Evolutionary conservation across 2,888 invertebrate species (phyloP), one percentile per base, ranked within the genome.

Genomic region (Diplazon laetatorius): DNA sequence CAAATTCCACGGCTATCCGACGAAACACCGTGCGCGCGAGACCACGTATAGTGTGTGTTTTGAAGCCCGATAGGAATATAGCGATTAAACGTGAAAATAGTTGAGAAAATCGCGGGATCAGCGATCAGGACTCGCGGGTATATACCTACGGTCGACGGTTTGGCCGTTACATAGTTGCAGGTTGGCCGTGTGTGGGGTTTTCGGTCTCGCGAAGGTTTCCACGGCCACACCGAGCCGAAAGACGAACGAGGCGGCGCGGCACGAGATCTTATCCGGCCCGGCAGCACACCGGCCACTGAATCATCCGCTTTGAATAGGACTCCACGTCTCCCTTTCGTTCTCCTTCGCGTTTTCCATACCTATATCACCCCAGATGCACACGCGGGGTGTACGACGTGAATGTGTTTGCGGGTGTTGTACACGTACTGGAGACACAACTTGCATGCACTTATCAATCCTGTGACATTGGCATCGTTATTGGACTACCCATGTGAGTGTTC

Each of bases 301-400:
- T 91, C 91, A 91, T 91, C 87, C 87, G 85, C 89, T 90, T 89
- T 90, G 91, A 90, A 91, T 90, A 90, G 90, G 87, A 84, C 85
- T 80, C 84, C 83, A 85, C 85, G 85, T 85, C n/a, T n/a, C 87
- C 85, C 87, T 89, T 87, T 86, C 69, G 73, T 82, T 81, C 85
- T 86, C 84, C 84, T 82, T 84, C 85, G 74, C 80, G 83, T 84
- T 83, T 85, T 85, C 84, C 86, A 83, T 82, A 83, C 80, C 81
- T 48, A 62, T 85, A 84, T 78, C 60, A n/a, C n/a, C n/a, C n/a
- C 68, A 14, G 48, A 37, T 50, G 65, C 66, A 72, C 16, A 57
- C n/a, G 68, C 39, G 59, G n/a, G n/a, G n/a, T n/a, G 70, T 25
- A 12, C 22, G n/a, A 42, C 73, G 70, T 62, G 66, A 25, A 65